These are phyloP conservation scores for Drosophila melanica DNA, from an alignment of 1,140 invertebrate species.

Conservation along the genomic window DNA sequence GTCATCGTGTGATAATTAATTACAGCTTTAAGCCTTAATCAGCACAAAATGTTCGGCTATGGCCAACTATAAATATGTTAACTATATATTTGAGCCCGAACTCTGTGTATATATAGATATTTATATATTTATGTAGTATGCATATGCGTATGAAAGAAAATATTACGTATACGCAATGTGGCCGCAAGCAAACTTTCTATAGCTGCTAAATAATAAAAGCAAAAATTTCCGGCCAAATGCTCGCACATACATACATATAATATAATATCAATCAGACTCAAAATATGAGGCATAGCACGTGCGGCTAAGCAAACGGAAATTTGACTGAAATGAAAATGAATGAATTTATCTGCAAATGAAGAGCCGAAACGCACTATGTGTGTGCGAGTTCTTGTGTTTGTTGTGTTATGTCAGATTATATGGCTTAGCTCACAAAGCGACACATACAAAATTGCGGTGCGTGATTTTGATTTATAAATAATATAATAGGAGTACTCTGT, in stretches of 20 bases:
- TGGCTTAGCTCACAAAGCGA: conserved; percentile 38
- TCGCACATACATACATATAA: conserved; percentile 6
- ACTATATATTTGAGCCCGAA: background rate
- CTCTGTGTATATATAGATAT: too few species aligned
- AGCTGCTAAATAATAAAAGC: conserved; percentile 24
- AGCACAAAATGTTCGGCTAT: conserved; percentile 8
- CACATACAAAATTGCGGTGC: conserved; percentile 48
- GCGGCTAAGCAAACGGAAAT: conserved; percentile 57
- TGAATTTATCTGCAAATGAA: conserved; percentile 52
- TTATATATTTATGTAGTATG: background rate
- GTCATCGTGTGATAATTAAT: conserved; percentile 52
- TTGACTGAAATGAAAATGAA: conserved; percentile 58
- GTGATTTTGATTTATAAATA: conserved; percentile 58
- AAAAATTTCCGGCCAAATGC: conserved; percentile 31
- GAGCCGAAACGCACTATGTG: conserved; percentile 6
- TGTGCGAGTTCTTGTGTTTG: background rate
- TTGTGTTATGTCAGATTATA: conserved; percentile 44
- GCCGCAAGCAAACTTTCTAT: conserved; percentile 13
- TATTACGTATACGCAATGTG: conserved; percentile 39
- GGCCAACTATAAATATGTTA: conserved; percentile 32
- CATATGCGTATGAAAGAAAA: background rate
- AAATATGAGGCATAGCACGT: conserved; percentile 53
- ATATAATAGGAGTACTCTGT: conserved; percentile 43
- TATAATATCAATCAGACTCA: conserved; percentile 55
- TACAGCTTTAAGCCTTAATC: conserved; percentile 48